Evolutionary conservation across 2,888 invertebrate species (phyloP), one percentile per base, ranked within the genome.

Genomic region (Arenicola marina): DNA sequence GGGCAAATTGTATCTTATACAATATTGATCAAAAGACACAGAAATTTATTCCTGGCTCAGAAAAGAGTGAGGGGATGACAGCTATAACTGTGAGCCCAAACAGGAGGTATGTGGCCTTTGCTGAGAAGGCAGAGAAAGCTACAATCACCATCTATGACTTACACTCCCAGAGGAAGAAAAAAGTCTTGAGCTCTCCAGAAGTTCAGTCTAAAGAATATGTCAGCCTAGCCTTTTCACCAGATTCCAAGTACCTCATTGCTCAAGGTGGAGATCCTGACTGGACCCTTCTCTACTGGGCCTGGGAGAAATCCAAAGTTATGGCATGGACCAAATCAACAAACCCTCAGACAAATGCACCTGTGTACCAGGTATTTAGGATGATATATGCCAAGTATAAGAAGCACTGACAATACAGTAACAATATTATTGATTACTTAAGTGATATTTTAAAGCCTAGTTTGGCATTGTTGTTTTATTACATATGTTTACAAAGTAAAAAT

Each of bases 221-320:
- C 15, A 88, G 89, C 61, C 84, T 92, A 0, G 87, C 89, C 32
- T 94, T 96, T 76, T 91, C 92, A 0, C 89, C 86, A 65, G 95
- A 95, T 80, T 92, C 90, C 1, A 91, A 91, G 78, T 89, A 90
- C 69, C 80, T 96, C 15, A 88, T 91, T 1, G 88, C 91, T 0
- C 88, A 95, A 33, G 91, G 92, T 0, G 91, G 91, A 1, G 89
- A 90, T 66, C 93, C 94, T 0, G 93, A 93, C 80, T 90, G 91
- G 89, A 89, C 87, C 73, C 85, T 92, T 84, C 87, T 92, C 76
- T 89, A 90, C 84, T 72, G 70, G 69, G 58, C 62, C 4, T 72
- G 72, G 72, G 72, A 90, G 56, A 66, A 71, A 55, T 90, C 90
- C 15, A 91, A 91, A 81, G 87, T 92, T 34, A 90, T 92, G 74